Percentiles rank a stretch among this genome's conserved stretches.
Evolutionary conservation across 1,140 invertebrate genomes (phyloP).

Genomic region (Idris sp.): DNA sequence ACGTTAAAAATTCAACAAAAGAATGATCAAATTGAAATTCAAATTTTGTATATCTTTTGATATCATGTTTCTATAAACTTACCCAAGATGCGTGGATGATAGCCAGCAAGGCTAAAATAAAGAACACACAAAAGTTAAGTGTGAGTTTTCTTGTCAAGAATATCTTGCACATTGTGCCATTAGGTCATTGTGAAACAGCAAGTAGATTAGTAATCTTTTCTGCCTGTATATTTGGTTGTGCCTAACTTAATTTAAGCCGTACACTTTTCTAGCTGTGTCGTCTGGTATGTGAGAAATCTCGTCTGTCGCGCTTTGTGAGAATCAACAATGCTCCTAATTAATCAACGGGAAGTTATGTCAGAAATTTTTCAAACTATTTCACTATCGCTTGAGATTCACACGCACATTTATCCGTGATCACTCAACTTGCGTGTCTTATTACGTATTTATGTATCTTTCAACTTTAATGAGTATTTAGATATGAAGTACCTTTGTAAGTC

Average conservation of each 20-base stretch:
- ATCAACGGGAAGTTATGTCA: constrained; percentile 77
- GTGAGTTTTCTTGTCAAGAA: constrained; percentile 54
- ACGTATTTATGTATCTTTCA: constrained; percentile 49
- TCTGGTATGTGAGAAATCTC: constrained; percentile 47
- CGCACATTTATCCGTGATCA: constrained; percentile 53
- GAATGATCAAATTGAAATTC: too few relatives aligned
- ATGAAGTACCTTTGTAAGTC: constrained; percentile 1
- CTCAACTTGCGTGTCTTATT: constrained; percentile 47
- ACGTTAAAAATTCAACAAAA: too few relatives aligned
- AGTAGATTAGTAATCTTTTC: constrained; percentile 58
- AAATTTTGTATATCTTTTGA: too few relatives aligned
- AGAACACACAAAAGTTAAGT: constrained; percentile 61
- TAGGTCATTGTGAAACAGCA: constrained; percentile 60
- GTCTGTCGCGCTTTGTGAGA: constrained; percentile 60
- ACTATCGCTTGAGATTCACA: constrained; percentile 67
- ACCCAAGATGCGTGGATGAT: constrained; percentile 70
- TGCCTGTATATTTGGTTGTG: constrained; percentile 41
- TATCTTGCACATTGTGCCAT: constrained; percentile 58
- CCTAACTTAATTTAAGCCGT: constrained; percentile 39
- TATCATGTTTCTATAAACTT: constrained; percentile 63
- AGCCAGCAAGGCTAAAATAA: constrained; percentile 75
- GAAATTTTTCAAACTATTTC: constrained; percentile 73
- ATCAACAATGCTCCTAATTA: constrained; percentile 75
- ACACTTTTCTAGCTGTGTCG: constrained; percentile 32
- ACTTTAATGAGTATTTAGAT: constrained; percentile 25